These are phyloP conservation scores for Ischnura elegans DNA, from an alignment of 2,888 invertebrate species.

Conservation along the genomic window DNA sequence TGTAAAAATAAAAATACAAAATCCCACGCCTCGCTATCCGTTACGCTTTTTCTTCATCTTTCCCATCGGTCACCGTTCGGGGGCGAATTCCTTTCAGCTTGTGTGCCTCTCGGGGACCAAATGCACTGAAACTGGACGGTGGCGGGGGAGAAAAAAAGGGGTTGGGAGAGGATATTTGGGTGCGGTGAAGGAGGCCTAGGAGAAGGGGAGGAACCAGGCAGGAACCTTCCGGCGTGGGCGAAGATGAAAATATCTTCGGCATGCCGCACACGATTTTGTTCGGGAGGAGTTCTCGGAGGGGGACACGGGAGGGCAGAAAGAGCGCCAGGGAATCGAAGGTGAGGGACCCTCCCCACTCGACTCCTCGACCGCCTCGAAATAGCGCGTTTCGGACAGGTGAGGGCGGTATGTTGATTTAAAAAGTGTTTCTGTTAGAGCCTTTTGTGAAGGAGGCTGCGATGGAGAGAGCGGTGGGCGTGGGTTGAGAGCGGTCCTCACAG, in stretches of 20 bases:
- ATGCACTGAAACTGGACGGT: neutral
- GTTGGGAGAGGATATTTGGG: neutral
- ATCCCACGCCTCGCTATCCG: no score
- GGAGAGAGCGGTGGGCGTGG: neutral
- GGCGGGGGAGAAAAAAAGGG: neutral
- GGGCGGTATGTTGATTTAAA: conserved; percentile 11
- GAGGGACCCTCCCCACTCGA: neutral
- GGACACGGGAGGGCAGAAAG: neutral
- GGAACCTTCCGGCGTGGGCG: conserved; percentile 62
- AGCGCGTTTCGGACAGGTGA: conserved; percentile 3
- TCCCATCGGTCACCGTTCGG: conserved; percentile 5
- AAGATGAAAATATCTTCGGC: conserved; percentile 56
- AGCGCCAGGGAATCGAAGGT: neutral
- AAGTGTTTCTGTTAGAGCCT: conserved; percentile 11
- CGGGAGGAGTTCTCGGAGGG: neutral
- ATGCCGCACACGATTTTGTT: conserved; percentile 57
- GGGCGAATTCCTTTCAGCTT: conserved; percentile 39
- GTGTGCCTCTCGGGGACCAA: neutral
- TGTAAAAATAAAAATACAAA: no score
- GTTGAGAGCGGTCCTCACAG: neutral
- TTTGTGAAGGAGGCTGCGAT: neutral
- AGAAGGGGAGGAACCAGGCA: neutral
- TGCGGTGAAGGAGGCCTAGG: neutral
- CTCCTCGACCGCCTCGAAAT: neutral
- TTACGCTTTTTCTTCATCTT: neutral